These are phyloP conservation scores for Poeciliopsis gracilis DNA, from an alignment of 2,797 vertebrate species.

Conservation along the genomic window DNA sequence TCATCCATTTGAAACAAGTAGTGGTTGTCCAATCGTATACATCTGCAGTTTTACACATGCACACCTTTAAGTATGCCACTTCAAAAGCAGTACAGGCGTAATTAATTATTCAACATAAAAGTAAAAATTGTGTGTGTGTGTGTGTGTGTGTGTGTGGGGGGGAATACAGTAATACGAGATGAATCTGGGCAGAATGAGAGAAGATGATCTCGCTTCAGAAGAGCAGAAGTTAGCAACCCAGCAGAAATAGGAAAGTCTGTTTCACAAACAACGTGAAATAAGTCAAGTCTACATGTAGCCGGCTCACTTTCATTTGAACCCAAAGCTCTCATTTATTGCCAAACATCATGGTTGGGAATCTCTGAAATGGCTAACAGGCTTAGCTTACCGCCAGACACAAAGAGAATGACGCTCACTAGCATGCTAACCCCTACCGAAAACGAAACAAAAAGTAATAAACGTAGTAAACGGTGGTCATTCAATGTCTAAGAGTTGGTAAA, in stretches of 20 bases:
- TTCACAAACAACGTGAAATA: neutral
- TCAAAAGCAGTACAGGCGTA: neutral
- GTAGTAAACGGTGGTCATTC: accelerated
- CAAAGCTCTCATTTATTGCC: neutral
- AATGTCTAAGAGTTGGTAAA: neutral
- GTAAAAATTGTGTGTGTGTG: neutral
- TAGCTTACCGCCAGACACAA: constrained; percentile 69
- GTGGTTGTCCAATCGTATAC: neutral
- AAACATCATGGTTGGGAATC: constrained; percentile 26
- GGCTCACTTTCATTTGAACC: no score
- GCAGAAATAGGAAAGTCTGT: neutral
- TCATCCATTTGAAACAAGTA: neutral
- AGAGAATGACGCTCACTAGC: constrained; percentile 59
- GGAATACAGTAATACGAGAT: neutral
- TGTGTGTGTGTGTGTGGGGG: no score
- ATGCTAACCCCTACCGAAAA: constrained; percentile 54
- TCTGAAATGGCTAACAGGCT: constrained; percentile 42
- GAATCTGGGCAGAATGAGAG: neutral
- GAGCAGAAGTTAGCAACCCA: neutral
- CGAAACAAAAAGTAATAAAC: constrained; percentile 38
- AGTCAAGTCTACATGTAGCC: no score
- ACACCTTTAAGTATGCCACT: neutral
- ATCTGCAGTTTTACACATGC: neutral
- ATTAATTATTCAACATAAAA: neutral
- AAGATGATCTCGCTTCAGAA: no score